Conservation (phyloP, 2,797 vertebrate species). For the Phrynocephalus vlangalii region DNA sequence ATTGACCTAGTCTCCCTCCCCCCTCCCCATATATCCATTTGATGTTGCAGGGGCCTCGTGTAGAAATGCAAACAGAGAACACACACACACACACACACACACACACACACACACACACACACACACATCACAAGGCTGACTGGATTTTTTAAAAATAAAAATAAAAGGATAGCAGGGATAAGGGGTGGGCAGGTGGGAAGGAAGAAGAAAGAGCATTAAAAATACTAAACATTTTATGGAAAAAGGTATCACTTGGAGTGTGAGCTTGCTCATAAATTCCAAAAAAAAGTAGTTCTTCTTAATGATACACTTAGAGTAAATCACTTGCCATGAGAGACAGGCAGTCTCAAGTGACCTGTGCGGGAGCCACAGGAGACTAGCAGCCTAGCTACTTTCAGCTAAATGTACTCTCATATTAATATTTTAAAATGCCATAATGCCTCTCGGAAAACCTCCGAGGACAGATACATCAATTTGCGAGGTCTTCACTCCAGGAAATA, state of each 20-base stretch:
- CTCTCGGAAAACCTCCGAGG: slow-evolving; percentile 91
- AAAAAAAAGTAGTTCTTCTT: slow-evolving; percentile 76
- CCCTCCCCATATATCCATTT: slow-evolving; percentile 76
- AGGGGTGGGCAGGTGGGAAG: slow-evolving; percentile 36
- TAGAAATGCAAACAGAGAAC: slow-evolving; percentile 43
- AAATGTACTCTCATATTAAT: slow-evolving; percentile 99
- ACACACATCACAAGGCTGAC: slow-evolving; percentile 73
- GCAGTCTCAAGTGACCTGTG: slow-evolving; percentile 92
- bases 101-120: slow-evolving; percentile 48
- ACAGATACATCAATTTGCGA: slow-evolving; percentile 97
- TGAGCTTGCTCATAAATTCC: slow-evolving; percentile 82
- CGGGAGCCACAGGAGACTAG: slow-evolving; percentile 92
- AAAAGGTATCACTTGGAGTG: slow-evolving; percentile 81
- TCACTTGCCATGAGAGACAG: slow-evolving; percentile 90
- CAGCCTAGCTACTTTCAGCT: slow-evolving; percentile 92
- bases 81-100: slow-evolving; percentile 51
- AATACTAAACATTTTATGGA: slow-evolving; percentile 84
- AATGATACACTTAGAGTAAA: slow-evolving; percentile 97
- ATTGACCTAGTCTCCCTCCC: slow-evolving; percentile 88
- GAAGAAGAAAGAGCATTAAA: slow-evolving; percentile 73
- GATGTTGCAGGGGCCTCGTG: slow-evolving; percentile 66
- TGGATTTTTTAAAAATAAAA: slow-evolving; percentile 75
- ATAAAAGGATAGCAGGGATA: slow-evolving; percentile 63
- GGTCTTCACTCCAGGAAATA: slow-evolving; percentile 92
- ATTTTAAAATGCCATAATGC: slow-evolving; percentile 99